These are phyloP conservation scores for Scortum barcoo DNA, from an alignment of 2,113 vertebrate genomes.

Conservation along the genomic window DNA sequence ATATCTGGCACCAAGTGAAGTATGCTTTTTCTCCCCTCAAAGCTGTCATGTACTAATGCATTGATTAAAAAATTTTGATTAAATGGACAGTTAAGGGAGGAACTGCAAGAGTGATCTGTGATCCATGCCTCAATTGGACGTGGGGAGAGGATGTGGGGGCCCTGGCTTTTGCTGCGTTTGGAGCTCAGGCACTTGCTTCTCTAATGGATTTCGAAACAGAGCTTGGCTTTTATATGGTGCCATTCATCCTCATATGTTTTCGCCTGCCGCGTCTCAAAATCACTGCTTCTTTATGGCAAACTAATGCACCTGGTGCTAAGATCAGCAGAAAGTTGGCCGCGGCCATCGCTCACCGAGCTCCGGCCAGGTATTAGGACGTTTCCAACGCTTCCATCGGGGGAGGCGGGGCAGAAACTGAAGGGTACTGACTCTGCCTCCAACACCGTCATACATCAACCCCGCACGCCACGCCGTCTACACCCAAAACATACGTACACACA, in stretches of 20 bases:
- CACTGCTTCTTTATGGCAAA: constrained; percentile 80
- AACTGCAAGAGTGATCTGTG: constrained; percentile 49
- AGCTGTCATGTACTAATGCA: constrained; percentile 68
- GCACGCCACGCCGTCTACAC: constrained; percentile 19
- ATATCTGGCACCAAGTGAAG: constrained; percentile 62
- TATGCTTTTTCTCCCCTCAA: constrained; percentile 57
- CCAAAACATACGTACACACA: constrained; percentile 34
- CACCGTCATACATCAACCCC: constrained; percentile 67
- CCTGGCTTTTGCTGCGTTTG: constrained; percentile 30
- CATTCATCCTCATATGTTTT: constrained; percentile 84
- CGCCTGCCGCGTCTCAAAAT: constrained; percentile 73
- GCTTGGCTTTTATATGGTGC: constrained; percentile 76
- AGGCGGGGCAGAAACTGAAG: constrained; percentile 44
- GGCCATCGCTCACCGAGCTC: constrained; percentile 69
- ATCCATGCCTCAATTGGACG: constrained; percentile 54
- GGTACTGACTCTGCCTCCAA: constrained; percentile 61
- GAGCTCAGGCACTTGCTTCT: constrained; percentile 52
- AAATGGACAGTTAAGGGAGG: constrained; percentile 68
- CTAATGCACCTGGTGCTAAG: constrained; percentile 77
- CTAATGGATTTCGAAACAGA: constrained; percentile 81
- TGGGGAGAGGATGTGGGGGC: constrained; percentile 30
- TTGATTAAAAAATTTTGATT: constrained; percentile 77
- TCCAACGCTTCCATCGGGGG: constrained; percentile 53
- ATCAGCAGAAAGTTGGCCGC: constrained; percentile 77
- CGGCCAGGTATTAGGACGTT: constrained; percentile 60